Evolutionary conservation across 2,888 invertebrate genomes (phyloP), one percentile per base, ranked within the genome.

Genomic region (Agrilus cyanescens): DNA sequence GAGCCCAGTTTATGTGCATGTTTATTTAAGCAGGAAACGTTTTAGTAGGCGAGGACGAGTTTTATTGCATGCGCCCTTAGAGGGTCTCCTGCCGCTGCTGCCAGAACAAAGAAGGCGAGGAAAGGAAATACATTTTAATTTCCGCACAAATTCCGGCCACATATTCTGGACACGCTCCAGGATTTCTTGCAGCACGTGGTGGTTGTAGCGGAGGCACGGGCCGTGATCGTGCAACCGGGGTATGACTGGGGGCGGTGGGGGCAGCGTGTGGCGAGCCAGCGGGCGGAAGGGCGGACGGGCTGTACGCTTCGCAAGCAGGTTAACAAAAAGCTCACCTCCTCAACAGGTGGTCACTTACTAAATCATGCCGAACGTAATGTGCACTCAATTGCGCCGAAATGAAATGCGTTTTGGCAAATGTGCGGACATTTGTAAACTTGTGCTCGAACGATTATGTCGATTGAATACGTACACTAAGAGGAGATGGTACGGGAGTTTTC

Each of bases 321-420:
- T 10, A 25, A 25, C 25, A 25, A 25, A 25, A 25, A 25, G 25
- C 25, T 48, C 42, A 39, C 44, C 12, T 31, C 36, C 40, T 46
- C 47, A 50, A 50, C 50, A 50, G 50, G 50, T 50, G 50, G 50
- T 47, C 50, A 49, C 47, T 50, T 48, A 50, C 45, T 50, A 46
- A 46, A 44, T 47, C 38, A 39, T 41, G 40, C 41, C 31, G 40
- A 43, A 47, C 47, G 36, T 25, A 25, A 38, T 47, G 38, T 34
- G 32, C 42, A 42, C 38, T 42, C 44, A 45, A 43, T 44, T 44
- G 25, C 25, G 25, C 25, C 25, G 25, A 10, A 25, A 25, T 25
- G 25, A 25, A 25, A 25, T 25, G 25, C 25, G 25, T 25, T 25
- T 25, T 25, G 25, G 25, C 25, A 25, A 25, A 25, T 25, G 25